These are phyloP conservation scores for Blennius ocellaris DNA, from an alignment of 2,113 vertebrate genomes.

Conservation along the genomic window DNA sequence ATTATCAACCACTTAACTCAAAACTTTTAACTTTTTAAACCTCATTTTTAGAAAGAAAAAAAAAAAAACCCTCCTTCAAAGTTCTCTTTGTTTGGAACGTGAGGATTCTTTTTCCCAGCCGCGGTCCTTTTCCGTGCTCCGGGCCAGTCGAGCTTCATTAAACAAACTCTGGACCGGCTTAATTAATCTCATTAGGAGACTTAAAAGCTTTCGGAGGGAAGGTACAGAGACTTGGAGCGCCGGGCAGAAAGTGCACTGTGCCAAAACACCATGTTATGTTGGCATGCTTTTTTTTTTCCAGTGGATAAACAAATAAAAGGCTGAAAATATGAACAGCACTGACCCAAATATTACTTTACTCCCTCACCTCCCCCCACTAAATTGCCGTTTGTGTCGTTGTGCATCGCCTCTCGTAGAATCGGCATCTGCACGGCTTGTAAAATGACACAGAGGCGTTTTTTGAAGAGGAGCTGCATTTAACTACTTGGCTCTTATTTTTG, in stretches of 20 bases:
- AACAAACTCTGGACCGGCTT: slow-evolving; percentile 68
- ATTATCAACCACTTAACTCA: slow-evolving; percentile 34
- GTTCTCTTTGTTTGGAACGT: slow-evolving; percentile 40
- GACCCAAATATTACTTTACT: slow-evolving; percentile 59
- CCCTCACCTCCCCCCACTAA: slow-evolving; percentile 1
- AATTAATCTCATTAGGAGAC: slow-evolving; percentile 78
- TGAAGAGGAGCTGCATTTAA: neutral
- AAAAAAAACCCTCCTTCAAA: slow-evolving; percentile 11
- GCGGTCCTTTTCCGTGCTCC: slow-evolving; percentile 52
- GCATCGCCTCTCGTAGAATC: slow-evolving; percentile 1
- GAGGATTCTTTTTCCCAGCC: slow-evolving; percentile 36
- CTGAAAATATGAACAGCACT: slow-evolving; percentile 56
- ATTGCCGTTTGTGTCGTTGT: slow-evolving; percentile 28
- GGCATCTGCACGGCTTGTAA: neutral
- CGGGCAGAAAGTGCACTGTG: slow-evolving; percentile 17
- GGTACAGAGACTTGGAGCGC: slow-evolving; percentile 41
- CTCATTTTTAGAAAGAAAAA: slow-evolving; percentile 28
- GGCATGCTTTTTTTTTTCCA: slow-evolving; percentile 34
- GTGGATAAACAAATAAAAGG: slow-evolving; percentile 58
- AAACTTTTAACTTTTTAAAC: slow-evolving; percentile 44
- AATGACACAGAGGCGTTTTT: neutral
- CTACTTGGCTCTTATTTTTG: neutral
- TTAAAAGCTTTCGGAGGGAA: slow-evolving; percentile 64
- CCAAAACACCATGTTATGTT: slow-evolving; percentile 20
- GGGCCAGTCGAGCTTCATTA: slow-evolving; percentile 68